phyloP scores from a whole-genome alignment of 2,888 invertebrate genomes.

The Caenorhabditis macrosperma region DNA sequence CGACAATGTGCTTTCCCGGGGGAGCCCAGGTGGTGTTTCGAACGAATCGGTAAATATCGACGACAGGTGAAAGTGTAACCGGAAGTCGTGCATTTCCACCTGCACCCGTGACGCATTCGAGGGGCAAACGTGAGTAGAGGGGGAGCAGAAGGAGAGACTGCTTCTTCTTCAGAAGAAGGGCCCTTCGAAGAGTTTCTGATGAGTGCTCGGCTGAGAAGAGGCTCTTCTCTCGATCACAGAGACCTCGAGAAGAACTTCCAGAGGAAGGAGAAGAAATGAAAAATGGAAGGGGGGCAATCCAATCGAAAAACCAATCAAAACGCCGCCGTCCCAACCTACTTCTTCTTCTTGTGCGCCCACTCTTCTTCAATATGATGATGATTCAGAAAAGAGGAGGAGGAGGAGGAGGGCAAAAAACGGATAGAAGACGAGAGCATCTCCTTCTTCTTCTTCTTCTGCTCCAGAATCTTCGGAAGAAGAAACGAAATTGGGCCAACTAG shows the following conservation, averaged over 20 bases:
- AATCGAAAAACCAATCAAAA: constrained; percentile 58
- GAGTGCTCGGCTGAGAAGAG: too few relatives aligned
- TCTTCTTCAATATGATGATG: constrained; percentile 37
- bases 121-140: too few relatives aligned
- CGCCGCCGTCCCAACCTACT: constrained; percentile 29
- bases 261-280: constrained; percentile 17
- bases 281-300: constrained; percentile 47
- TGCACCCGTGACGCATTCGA: too few relatives aligned
- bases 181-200: too few relatives aligned
- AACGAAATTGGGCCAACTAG: constrained; percentile 43
- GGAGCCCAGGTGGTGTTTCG: neutral
- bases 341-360: constrained; percentile 15
- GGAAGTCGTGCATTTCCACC: too few relatives aligned
- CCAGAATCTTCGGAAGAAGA: constrained; percentile 23
- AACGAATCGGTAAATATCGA: neutral
- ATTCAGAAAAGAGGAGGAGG: too few relatives aligned
- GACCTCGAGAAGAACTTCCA: constrained; percentile 35
- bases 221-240: constrained; percentile 37
- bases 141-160: neutral
- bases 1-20: neutral
- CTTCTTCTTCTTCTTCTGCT: too few relatives aligned
- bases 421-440: constrained; percentile 10
- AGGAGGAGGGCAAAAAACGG: neutral
- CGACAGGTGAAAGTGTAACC: neutral
- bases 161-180: neutral